These are phyloP conservation scores for Callipepla squamata DNA, from an alignment of 2,113 vertebrate species.

Conservation along the genomic window DNA sequence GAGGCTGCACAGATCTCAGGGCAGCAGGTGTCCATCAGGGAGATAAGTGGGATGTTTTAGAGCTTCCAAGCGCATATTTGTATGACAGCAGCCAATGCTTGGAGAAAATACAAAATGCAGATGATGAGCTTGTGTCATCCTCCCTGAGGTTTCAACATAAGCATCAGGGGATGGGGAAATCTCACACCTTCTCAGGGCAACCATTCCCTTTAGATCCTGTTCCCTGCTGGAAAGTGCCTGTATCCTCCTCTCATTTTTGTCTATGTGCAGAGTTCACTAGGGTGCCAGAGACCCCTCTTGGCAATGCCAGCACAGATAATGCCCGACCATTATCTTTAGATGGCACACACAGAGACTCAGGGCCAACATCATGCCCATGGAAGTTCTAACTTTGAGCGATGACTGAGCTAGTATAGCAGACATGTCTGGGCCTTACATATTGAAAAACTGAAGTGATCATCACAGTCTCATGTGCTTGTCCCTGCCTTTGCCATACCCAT, in stretches of 20 bases:
- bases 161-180: background rate
- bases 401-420: background rate
- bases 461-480: background rate
- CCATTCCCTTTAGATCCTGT: background rate
- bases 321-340: accelerated
- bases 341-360: background rate
- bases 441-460: background rate
- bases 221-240: background rate
- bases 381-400: background rate
- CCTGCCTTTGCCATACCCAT: background rate
- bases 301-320: background rate
- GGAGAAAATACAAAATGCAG: background rate
- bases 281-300: background rate
- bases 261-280: background rate
- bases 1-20: background rate
- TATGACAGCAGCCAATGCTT: background rate
- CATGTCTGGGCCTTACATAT: background rate
- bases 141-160: background rate
- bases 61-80: background rate
- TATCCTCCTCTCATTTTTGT: background rate
- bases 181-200: accelerated
- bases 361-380: background rate
- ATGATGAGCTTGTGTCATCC: background rate
- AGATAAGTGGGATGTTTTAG: background rate
- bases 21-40: background rate